Percentiles rank a stretch among this genome's conserved stretches.
These are phyloP conservation scores for Phylloscopus collybita DNA, from an alignment of 2,797 vertebrate genomes.

Conservation along the genomic window DNA sequence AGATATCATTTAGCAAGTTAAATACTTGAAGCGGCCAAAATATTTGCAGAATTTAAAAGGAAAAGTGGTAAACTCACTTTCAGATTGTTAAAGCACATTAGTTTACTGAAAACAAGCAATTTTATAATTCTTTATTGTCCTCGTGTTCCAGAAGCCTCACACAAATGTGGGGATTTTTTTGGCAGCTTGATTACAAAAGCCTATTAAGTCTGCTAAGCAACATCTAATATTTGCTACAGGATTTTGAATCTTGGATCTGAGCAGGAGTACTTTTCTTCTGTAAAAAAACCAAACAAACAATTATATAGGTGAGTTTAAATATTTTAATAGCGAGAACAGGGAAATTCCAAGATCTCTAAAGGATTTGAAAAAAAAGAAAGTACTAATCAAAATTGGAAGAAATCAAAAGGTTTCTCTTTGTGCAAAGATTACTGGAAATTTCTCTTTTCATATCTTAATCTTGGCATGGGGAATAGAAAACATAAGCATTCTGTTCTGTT, in stretches of 20 bases:
- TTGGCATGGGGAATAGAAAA: background rate
- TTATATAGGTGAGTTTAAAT: background rate
- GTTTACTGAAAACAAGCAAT: background rate
- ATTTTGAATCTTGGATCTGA: background rate
- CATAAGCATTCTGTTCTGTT: constrained; percentile 9
- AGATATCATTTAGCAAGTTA: background rate
- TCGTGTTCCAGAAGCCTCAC: background rate
- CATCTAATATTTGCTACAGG: background rate
- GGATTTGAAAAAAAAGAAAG: constrained; percentile 3
- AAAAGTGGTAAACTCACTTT: background rate
- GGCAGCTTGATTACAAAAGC: background rate
- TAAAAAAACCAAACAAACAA: background rate
- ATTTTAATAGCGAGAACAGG: background rate
- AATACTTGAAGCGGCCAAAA: background rate
- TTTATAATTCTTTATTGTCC: background rate
- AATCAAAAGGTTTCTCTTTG: background rate
- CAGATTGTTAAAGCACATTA: background rate
- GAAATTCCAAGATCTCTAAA: background rate
- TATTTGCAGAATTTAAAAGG: background rate
- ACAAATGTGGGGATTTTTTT: background rate
- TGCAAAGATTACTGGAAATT: background rate
- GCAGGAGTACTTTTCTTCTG: background rate
- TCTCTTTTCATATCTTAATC: background rate
- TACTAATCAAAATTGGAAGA: background rate
- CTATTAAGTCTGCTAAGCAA: constrained; percentile 3